phyloP scores from a whole-genome alignment of 2,888 invertebrate genomes.

The Uloborus plumipes region DNA sequence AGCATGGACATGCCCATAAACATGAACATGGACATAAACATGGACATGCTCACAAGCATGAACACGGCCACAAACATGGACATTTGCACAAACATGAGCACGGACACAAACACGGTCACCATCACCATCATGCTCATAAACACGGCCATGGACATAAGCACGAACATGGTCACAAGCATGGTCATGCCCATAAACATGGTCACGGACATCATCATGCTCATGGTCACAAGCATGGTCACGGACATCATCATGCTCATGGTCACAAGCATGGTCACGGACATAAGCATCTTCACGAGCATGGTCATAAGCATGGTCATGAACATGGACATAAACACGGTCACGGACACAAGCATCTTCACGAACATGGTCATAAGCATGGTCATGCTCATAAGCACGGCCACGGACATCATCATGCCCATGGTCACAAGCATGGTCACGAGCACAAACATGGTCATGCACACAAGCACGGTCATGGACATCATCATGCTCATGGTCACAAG shows the following conservation, averaged over 20 bases:
- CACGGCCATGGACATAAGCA: constrained; percentile 35
- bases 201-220: constrained; percentile 41
- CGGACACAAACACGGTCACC: constrained; percentile 35
- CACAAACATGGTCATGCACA: constrained; percentile 18
- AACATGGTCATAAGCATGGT: constrained; percentile 32
- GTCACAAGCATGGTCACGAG: not conserved
- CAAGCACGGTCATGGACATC: not conserved
- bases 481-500: constrained; percentile 23
- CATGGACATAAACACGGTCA: constrained; percentile 44
- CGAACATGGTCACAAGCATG: constrained; percentile 44
- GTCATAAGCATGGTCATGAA: constrained; percentile 42
- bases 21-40: constrained; percentile 39
- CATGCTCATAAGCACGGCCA: constrained; percentile 37
- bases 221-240: constrained; percentile 29
- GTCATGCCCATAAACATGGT: constrained; percentile 24
- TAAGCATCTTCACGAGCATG: constrained; percentile 38
- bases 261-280: constrained; percentile 48
- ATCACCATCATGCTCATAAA: constrained; percentile 31
- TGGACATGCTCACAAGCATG: constrained; percentile 32
- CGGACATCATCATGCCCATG: not conserved
- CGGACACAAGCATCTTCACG: constrained; percentile 40
- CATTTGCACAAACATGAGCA: constrained; percentile 40
- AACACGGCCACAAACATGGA: constrained; percentile 30
- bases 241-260: constrained; percentile 29
- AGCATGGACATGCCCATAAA: constrained; percentile 26